These are phyloP conservation scores for Phyllostomus hastatus DNA, from an alignment of 2,113 vertebrate genomes.

Conservation along the genomic window DNA sequence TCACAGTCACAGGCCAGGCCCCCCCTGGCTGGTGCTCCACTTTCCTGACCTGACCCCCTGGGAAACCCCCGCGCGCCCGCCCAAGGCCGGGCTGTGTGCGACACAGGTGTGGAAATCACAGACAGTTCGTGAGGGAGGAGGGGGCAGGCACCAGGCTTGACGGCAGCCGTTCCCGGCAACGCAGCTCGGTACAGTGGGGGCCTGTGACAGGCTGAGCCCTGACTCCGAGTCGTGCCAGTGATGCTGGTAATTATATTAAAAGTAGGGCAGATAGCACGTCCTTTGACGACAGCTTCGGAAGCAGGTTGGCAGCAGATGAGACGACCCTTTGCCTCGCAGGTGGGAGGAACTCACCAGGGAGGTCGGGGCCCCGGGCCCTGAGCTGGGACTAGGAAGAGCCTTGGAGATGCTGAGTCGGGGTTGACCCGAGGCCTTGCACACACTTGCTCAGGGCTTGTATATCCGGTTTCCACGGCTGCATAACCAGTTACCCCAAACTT, in stretches of 20 bases:
- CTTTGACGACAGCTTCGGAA: slow-evolving; percentile 63
- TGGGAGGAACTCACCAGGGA: background rate
- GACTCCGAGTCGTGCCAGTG: background rate
- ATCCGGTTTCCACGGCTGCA: background rate
- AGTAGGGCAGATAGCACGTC: slow-evolving; percentile 56
- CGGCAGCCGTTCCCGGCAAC: slow-evolving; percentile 45
- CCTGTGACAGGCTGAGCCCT: slow-evolving; percentile 11
- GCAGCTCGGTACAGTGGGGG: slow-evolving; percentile 14
- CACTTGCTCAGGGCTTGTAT: background rate
- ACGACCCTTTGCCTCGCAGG: background rate
- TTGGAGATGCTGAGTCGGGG: background rate
- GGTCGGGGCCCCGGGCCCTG: background rate
- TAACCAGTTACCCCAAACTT: background rate
- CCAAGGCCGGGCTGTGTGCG: slow-evolving; percentile 14
- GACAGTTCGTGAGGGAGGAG: slow-evolving; percentile 60
- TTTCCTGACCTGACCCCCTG: background rate
- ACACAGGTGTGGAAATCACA: slow-evolving; percentile 37
- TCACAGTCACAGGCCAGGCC: background rate
- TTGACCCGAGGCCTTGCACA: background rate
- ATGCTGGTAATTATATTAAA: slow-evolving; percentile 59
- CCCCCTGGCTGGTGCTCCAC: background rate
- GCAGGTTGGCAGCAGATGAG: slow-evolving; percentile 38
- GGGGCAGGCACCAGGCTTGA: slow-evolving; percentile 12
- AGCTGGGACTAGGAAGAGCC: background rate
- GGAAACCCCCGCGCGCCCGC: background rate